Percentiles rank a stretch among this genome's conserved stretches.
Conservation (phyloP, 2,797 vertebrate genomes). For the Masticophis lateralis region DNA sequence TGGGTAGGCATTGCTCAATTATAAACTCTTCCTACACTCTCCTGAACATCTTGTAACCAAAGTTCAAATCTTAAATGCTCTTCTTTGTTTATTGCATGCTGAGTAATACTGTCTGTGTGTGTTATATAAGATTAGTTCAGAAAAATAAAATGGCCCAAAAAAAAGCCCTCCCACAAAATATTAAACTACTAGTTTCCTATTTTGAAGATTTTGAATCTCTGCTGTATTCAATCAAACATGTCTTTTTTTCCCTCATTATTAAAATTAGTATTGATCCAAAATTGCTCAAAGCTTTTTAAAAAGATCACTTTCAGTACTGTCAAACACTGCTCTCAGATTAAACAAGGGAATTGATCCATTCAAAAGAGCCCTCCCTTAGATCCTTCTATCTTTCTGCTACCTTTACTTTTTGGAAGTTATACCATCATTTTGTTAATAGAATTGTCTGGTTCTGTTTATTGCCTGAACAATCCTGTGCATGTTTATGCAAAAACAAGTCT, state of each 20-base stretch:
- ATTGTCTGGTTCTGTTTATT: not conserved
- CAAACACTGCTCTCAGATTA: not conserved
- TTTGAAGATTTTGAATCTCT: not conserved
- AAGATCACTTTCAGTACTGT: not conserved
- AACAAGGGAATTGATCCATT: not conserved
- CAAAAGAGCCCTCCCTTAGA: not conserved
- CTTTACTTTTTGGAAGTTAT: not conserved
- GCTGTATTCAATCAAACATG: not conserved
- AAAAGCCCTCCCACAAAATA: not conserved
- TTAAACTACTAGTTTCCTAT: constrained; percentile 8
- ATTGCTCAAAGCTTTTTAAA: not conserved
- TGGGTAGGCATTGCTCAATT: not conserved
- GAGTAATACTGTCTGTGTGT: not conserved
- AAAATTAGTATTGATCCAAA: not conserved
- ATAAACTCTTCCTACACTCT: not conserved
- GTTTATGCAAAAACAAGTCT: not conserved
- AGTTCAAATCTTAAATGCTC: constrained; percentile 4
- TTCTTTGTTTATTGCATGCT: constrained; percentile 10
- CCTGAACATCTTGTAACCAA: not conserved
- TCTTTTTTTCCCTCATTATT: not conserved
- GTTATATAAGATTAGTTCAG: constrained; percentile 9
- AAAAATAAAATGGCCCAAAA: not conserved
- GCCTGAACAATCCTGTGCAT: not conserved
- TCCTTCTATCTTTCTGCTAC: not conserved
- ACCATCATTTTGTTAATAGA: not conserved